Evolutionary conservation across 1,140 invertebrate species (phyloP).

Genomic region (Pseudomyrmex cubaensis): DNA sequence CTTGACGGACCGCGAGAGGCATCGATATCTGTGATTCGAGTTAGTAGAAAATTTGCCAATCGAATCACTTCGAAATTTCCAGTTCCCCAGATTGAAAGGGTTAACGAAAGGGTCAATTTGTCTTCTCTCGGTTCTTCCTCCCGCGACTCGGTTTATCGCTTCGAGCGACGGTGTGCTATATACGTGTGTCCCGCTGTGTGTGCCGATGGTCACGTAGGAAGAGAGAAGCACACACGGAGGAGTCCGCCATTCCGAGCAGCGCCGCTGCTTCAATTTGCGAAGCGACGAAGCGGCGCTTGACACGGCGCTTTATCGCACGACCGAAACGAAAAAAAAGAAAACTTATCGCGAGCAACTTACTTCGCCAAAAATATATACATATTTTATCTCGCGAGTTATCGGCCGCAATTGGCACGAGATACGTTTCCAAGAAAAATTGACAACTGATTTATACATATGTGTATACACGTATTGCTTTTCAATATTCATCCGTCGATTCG

Average conservation of each 20-base stretch:
- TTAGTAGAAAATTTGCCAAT: background rate
- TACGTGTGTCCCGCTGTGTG: background rate
- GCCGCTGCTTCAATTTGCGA: background rate
- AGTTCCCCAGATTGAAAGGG: background rate
- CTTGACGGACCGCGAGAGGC: background rate
- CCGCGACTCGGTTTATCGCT: background rate
- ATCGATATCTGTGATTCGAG: background rate
- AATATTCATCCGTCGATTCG: slow-evolving; percentile 26
- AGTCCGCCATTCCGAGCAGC: slow-evolving; percentile 1
- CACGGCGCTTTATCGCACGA: background rate
- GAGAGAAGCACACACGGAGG: too few species aligned
- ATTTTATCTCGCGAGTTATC: slow-evolving; percentile 15
- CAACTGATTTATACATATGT: slow-evolving; percentile 15
- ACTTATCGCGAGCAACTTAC: slow-evolving; percentile 11
- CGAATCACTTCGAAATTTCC: slow-evolving; percentile 5
- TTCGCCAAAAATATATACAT: slow-evolving; percentile 15
- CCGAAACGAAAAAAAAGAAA: slow-evolving; percentile 38
- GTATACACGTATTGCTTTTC: slow-evolving; percentile 12
- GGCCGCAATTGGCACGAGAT: slow-evolving; percentile 42
- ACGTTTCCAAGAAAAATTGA: slow-evolving; percentile 34
- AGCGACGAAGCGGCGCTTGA: background rate
- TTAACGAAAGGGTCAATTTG: background rate
- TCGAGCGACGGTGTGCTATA: background rate
- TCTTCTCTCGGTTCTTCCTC: background rate
- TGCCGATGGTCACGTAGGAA: slow-evolving; percentile 17